Evolutionary conservation across 2,113 vertebrate species (phyloP).

Genomic region (Chionodraco myersi): DNA sequence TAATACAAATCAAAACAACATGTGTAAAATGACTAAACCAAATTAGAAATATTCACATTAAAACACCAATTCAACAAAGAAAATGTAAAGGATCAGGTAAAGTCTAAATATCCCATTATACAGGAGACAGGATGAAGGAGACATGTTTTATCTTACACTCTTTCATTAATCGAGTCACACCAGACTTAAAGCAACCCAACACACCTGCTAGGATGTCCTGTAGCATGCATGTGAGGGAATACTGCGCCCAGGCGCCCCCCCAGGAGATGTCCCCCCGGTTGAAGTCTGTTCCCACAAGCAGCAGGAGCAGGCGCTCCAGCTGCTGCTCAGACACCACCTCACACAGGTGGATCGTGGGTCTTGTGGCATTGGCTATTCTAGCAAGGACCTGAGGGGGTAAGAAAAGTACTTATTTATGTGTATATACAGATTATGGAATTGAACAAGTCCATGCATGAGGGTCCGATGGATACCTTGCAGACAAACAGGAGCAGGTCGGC

Average conservation of each 20-base stretch:
- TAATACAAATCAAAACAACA: neutral
- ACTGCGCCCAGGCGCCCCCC: constrained; percentile 99
- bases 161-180: neutral
- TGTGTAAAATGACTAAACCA: no score
- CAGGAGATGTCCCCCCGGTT: constrained; percentile 98
- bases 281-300: constrained; percentile 97
- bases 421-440: neutral
- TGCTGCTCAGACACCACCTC: constrained; percentile 98
- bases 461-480: constrained; percentile 89
- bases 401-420: neutral
- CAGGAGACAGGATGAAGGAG: neutral
- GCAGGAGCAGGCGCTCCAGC: constrained; percentile 92
- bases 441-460: fast-evolving
- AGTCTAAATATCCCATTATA: neutral
- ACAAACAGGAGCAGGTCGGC: constrained; percentile 97
- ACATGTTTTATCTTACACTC: neutral
- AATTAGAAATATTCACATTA: neutral
- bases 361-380: constrained; percentile 95
- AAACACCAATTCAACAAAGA: neutral
- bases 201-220: constrained; percentile 98
- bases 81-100: no score
- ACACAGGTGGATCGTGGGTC: constrained; percentile 97
- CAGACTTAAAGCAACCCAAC: constrained; percentile 21
- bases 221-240: constrained; percentile 98
- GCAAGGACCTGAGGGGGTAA: constrained; percentile 89